Base-by-base conservation (phyloP, 1,140 invertebrate species). In the Neodiprion virginianus region DNA sequence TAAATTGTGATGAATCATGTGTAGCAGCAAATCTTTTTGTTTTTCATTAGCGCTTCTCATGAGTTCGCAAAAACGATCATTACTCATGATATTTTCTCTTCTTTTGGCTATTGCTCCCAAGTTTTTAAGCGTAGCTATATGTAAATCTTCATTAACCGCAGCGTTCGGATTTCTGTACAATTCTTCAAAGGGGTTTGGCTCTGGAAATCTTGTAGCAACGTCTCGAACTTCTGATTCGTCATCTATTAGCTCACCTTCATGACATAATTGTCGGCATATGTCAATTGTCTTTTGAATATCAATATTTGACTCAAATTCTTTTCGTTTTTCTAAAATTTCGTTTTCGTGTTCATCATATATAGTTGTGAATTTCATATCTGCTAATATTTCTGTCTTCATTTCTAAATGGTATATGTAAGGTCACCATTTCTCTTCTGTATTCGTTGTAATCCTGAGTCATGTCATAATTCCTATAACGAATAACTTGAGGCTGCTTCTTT, bases 391-490 rank as follows among this genome's bases (percentile, higher is more conserved):
- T 11, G 12, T 82, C 74, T 82, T 84, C 84, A 82, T 77, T 80
- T 71, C 74, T 23, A 77, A 84, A 87, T 23, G 83, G 81, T 70
- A 84, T 65, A 75, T 85, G 79, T 21, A 85, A 71, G 1, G 75
- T 67, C 28, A 86, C 81, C 81, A 83, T 83, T 75, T 86, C 85
- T 40, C 83, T 73, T 75, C 74, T 82, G 76, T 83, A 85, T 69
- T 85, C 78, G 10, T 75, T 21, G 50, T 50, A 72, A 79, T 81
- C 79, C 75, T 76, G 71, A 48, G 67, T 48, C 23, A 77, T 48
- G 70, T 79, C 75, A 68, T 77, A 77, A 17, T 61, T 70, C n/a
- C 69, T 73, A 67, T 69, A 78, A 73, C 75, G 73, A 28, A 76
- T 71, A 12, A 77, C 67, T 72, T 72, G 69, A 47, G 47, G 71